Evolutionary conservation across 1,140 invertebrate species (phyloP), one percentile per base, ranked within the genome.

Genomic region (Pissodes strobi): DNA sequence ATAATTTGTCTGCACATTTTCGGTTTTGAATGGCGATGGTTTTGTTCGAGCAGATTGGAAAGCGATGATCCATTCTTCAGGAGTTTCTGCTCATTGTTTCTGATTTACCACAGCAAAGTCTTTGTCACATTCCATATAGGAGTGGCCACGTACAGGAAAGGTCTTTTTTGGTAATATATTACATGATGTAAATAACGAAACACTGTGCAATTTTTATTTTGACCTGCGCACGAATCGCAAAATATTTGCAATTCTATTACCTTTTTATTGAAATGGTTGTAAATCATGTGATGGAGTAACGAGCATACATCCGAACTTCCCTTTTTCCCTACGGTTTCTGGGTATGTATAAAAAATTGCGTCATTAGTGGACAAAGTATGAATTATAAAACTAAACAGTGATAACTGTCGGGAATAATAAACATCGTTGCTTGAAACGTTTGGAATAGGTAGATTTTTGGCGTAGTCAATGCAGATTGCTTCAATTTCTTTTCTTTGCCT

Each of bases 191-290:
- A 13, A 27, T 18, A 63, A 13, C 69, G 55, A 39, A 74, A 61
- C 19, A 75, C 30, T 10, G 55, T 73, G 41, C 64, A 73, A 55
- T 75, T 74, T 48, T 74, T 74, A 65, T 75, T 75, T 60, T 71
- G 71, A n/a, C 72, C 71, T 38, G 46, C 66, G 59, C 63, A 68
- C 8, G 70, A n/a, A n/a, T n/a, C n/a, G n/a, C n/a, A n/a, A n/a
- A n/a, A n/a, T n/a, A n/a, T n/a, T n/a, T n/a, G n/a, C 9, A 73
- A 34, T 37, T 59, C 19, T 43, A 39, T 57, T 17, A 66, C 56
- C 15, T 37, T 12, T 19, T 6, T 53, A 34, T 67, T 38, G 37
- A 72, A 12, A 2, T 58, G 19, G 17, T 58, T 64, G 59, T 23
- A 52, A 23, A 75, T 43, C 45, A 60, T 71, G 61, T 73, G 38